These are phyloP conservation scores for Pipistrellus kuhlii DNA, from an alignment of 2,797 vertebrate genomes.

Conservation along the genomic window DNA sequence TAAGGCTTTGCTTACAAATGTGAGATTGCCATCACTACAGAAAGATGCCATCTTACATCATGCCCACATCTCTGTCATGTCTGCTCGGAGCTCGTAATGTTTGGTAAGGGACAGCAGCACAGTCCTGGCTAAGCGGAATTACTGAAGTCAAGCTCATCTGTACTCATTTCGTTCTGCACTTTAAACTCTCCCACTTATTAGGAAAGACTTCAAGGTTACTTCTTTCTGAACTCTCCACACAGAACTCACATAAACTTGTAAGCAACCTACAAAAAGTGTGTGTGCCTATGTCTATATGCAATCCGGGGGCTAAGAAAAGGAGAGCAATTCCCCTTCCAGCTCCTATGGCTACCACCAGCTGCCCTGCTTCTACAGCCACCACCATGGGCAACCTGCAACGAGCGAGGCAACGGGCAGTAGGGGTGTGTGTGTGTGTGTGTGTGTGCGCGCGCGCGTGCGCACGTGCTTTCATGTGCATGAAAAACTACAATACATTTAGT, in stretches of 20 bases:
- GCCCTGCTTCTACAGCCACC: neutral
- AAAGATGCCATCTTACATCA: neutral
- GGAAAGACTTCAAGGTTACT: neutral
- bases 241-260: neutral
- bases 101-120: neutral
- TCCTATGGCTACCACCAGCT: too few species aligned
- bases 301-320: neutral
- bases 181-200: neutral
- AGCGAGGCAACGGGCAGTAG: neutral
- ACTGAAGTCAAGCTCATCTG: neutral
- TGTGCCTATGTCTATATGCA: neutral
- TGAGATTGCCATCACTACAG: neutral
- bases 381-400: neutral
- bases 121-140: neutral
- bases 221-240: neutral
- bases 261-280: neutral
- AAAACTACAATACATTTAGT: neutral
- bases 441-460: too few species aligned
- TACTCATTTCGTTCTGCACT: neutral
- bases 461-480: fast-evolving
- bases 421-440: too few species aligned
- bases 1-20: conserved; percentile 25
- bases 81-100: neutral
- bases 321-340: neutral
- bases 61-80: neutral